Evolutionary conservation across 2,888 invertebrate species (phyloP), one percentile per base, ranked within the genome.

Genomic region (Meta bourneti): DNA sequence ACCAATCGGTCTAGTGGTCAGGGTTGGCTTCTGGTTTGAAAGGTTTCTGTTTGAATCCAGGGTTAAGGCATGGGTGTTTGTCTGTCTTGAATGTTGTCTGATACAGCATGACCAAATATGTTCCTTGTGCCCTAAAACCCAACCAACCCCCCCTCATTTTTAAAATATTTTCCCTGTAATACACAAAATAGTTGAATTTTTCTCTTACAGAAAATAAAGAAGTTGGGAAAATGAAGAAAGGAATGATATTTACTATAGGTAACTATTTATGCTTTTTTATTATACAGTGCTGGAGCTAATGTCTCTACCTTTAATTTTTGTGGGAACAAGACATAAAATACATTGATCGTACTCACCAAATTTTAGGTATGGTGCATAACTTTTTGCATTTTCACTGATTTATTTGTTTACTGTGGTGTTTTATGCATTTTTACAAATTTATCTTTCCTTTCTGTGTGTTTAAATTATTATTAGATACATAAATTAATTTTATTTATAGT

Each of bases 191-290:
- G 7, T 52, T n/a, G n/a, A n/a, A n/a, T n/a, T n/a, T 72, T 19
- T 80, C n/a, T 89, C 49, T 80, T 94, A 86, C 94, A 97, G 97
- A 95, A 93, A 97, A 97, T 94, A 94, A 96, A 84, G 95, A 96
- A 93, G 96, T 96, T 0, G 97, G 97, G 0, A 80, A 91, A 6
- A 98, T 98, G 98, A 94, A 96, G 93, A 95, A 97, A 5, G 98
- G 98, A n/a, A 98, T 98, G 97, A 97, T 97, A 0, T 99, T 99
- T 94, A 99, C 99, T 0, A 97, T 99, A 85, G 95, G 95, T 95
- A 94, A 82, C 20, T 49, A 16, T 16, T 20, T 87, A 34, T 81
- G 51, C 16, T 69, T 81, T 69, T 82, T 19, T 0, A 48, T n/a
- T 70, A 34, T 49, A 34, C 1, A 72, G 11, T 51, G 5, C 6